Conservation (phyloP, 2,113 vertebrate genomes). For the Dendrocopos noguchii region DNA sequence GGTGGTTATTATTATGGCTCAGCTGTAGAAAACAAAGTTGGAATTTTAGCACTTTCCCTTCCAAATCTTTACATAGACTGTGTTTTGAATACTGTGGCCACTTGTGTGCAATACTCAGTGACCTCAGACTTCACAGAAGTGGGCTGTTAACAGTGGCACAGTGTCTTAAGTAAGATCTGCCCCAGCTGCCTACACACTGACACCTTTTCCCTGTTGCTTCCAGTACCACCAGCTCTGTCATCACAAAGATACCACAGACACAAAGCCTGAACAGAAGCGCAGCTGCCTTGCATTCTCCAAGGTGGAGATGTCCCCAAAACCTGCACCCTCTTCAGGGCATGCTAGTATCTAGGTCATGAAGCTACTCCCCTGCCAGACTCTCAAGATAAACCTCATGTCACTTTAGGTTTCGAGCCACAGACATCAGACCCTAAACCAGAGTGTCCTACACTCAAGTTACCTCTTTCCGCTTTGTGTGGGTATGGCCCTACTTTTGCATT, state of each 20-base stretch:
- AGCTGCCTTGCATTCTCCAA: rapidly evolving
- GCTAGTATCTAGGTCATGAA: background rate
- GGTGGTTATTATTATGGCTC: background rate
- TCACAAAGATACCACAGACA: background rate
- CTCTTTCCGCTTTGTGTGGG: background rate
- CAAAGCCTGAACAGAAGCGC: background rate
- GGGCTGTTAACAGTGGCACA: background rate
- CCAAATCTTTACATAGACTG: background rate
- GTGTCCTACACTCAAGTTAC: no score
- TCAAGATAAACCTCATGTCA: background rate
- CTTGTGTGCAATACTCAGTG: background rate
- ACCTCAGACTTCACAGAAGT: background rate
- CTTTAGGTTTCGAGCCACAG: background rate
- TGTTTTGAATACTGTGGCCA: background rate
- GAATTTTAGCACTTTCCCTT: background rate
- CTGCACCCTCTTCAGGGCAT: background rate
- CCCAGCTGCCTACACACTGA: background rate
- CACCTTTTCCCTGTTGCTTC: background rate
- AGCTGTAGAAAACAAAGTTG: background rate
- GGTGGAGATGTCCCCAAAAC: background rate
- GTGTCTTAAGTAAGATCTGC: background rate
- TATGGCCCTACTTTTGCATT: background rate
- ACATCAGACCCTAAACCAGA: background rate
- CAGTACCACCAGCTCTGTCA: background rate
- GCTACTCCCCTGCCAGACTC: background rate